Evolutionary conservation across 2,797 vertebrate species (phyloP).

Genomic region (Coregonus sp.): DNA sequence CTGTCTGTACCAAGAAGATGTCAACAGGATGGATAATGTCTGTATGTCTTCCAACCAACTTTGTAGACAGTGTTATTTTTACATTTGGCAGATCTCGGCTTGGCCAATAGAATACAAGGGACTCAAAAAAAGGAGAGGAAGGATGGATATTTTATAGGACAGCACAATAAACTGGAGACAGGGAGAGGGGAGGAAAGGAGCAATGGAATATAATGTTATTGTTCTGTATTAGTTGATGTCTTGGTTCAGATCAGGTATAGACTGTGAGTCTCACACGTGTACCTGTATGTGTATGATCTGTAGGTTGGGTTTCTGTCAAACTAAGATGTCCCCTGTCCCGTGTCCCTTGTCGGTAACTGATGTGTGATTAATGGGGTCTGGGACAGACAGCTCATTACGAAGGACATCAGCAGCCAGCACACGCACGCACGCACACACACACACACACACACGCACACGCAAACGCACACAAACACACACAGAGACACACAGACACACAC

Average conservation of each 20-base stretch:
- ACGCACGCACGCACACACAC: neutral
- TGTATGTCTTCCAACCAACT: constrained; percentile 8
- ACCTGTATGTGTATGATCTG: neutral
- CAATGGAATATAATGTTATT: constrained; percentile 22
- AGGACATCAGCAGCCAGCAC: constrained; percentile 21
- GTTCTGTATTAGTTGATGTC: neutral
- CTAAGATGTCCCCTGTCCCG: neutral
- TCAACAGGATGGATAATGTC: constrained; percentile 2
- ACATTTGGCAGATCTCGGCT: neutral
- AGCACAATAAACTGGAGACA: constrained; percentile 17
- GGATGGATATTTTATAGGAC: constrained; percentile 45
- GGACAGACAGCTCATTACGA: constrained; percentile 34
- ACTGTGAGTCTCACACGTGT: neutral
- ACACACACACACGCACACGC: neutral
- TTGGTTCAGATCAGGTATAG: neutral
- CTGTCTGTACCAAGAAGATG: neutral
- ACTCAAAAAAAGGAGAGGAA: constrained; percentile 10
- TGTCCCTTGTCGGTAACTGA: constrained; percentile 8
- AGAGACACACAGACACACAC: too few species aligned
- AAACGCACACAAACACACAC: too few species aligned
- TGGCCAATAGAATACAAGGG: neutral
- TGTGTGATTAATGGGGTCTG: constrained; percentile 35
- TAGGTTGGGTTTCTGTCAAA: too few species aligned
- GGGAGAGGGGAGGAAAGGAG: neutral
- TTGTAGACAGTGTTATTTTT: constrained; percentile 26